These are phyloP conservation scores for Polypterus bichir DNA, from an alignment of 2,113 vertebrate species.

Conservation along the genomic window DNA sequence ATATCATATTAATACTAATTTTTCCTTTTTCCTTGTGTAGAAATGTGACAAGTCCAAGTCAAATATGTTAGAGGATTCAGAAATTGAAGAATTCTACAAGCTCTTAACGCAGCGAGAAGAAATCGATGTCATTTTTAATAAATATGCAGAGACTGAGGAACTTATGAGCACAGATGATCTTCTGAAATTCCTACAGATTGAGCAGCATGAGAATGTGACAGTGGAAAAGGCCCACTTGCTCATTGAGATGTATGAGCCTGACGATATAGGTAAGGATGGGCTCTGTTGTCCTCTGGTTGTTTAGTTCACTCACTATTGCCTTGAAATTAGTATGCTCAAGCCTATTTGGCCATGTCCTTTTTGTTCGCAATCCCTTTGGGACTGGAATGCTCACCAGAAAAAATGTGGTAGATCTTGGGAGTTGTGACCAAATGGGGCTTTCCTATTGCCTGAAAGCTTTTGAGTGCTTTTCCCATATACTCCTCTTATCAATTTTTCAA, in stretches of 20 bases:
- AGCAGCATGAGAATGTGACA: slow-evolving; percentile 56
- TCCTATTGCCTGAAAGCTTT: too few species aligned
- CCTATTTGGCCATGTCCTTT: too few species aligned
- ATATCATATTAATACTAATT: background rate
- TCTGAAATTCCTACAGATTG: slow-evolving; percentile 55
- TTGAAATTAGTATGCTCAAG: too few species aligned
- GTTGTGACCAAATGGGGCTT: too few species aligned
- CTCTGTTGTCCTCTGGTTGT: too few species aligned
- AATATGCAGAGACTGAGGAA: slow-evolving; percentile 32
- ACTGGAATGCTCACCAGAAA: too few species aligned
- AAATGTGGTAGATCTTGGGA: too few species aligned
- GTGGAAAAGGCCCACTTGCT: slow-evolving; percentile 47
- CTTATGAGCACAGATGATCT: slow-evolving; percentile 61
- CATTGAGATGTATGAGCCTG: slow-evolving; percentile 78
- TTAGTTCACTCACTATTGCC: too few species aligned
- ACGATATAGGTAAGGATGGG: slow-evolving; percentile 50
- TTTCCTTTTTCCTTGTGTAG: slow-evolving; percentile 38
- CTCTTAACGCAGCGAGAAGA: slow-evolving; percentile 72
- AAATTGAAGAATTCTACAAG: slow-evolving; percentile 85
- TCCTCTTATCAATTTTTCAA: too few species aligned
- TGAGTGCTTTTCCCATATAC: too few species aligned
- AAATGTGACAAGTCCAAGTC: slow-evolving; percentile 78
- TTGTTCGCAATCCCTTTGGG: too few species aligned
- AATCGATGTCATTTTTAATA: slow-evolving; percentile 59
- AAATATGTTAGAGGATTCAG: slow-evolving; percentile 67